phyloP scores from a whole-genome alignment of 2,113 vertebrate species.

The Menura novaehollandiae region DNA sequence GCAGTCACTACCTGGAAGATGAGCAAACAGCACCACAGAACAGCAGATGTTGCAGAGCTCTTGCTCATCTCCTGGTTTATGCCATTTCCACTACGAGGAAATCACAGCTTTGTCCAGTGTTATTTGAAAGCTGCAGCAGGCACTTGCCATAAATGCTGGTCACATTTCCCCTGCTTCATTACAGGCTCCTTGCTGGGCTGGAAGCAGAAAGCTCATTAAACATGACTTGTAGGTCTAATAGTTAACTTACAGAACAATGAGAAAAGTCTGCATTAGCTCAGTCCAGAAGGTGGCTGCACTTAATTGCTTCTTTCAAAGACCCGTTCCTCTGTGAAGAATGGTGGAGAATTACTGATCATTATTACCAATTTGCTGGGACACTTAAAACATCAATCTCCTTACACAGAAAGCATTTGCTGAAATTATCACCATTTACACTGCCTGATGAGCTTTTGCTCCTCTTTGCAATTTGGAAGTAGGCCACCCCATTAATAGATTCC shows the following conservation, averaged over 20 bases:
- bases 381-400: slow-evolving; percentile 39
- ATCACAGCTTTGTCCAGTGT: background rate
- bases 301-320: slow-evolving; percentile 22
- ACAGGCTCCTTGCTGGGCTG: background rate
- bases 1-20: background rate
- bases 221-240: background rate
- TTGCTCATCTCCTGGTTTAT: background rate
- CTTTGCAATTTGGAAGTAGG: background rate
- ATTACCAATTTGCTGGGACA: slow-evolving; percentile 35
- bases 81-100: background rate
- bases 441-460: slow-evolving; percentile 17
- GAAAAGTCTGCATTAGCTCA: background rate
- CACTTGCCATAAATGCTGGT: background rate
- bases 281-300: background rate
- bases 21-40: background rate
- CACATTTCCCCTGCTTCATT: background rate
- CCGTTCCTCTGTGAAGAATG: background rate
- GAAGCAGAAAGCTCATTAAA: background rate
- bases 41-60: background rate
- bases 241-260: background rate
- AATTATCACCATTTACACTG: slow-evolving; percentile 31
- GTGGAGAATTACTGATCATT: slow-evolving; percentile 21
- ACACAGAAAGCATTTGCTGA: slow-evolving; percentile 7
- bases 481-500: slow-evolving; percentile 4
- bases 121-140: background rate